Base-by-base conservation (phyloP, 2,113 vertebrate genomes). In the Elephas maximus region DNA sequence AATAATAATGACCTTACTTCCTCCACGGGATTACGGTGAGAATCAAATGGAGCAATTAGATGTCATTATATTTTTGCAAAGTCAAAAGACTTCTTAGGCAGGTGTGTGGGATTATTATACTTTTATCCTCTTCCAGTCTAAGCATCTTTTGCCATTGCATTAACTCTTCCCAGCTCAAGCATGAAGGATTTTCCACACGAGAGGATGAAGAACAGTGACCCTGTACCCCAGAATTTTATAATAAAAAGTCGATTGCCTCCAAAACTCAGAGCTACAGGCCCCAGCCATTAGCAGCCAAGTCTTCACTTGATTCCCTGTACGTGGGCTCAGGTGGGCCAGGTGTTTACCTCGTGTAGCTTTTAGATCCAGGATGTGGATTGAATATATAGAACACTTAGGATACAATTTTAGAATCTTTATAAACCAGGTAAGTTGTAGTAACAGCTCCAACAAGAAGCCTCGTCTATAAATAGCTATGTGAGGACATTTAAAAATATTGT, bases 81-180 rank as follows among this genome's bases (percentile, higher is more conserved):
- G 80, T 76, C 71, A 73, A 93, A 92, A 76, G 18, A 91, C 76
- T 76, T 76, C 76, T 76, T 76, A 81, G 63, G 51, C 76, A 90
- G 87, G 84, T 88, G 76, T 97, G 93, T 51, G 20, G 94, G 67
- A 84, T 93, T 83, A 91, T 80, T 65, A 80, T 63, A 73, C 78
- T 90, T 71, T 48, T 45, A 67, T 65, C 65, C 26, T 94, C 57
- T 90, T 63, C 73, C 41, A 53, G 53, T 78, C 80, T 90, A 78
- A 83, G 94, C 45, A 92, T 67, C 78, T 81, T 80, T 65, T 76
- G 18, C 82, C 71, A 79, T 7, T 37, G 44, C 63, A 74, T 48
- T 83, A 51, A 92, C 95, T 92, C 65, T 26, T 93, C 85, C 81
- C 24, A 76, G 17, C 15, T 82, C n/a, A 23, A 41, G 21, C n/a